Conservation (phyloP, 1,140 invertebrate genomes). For the Calephelis virginiensis region DNA sequence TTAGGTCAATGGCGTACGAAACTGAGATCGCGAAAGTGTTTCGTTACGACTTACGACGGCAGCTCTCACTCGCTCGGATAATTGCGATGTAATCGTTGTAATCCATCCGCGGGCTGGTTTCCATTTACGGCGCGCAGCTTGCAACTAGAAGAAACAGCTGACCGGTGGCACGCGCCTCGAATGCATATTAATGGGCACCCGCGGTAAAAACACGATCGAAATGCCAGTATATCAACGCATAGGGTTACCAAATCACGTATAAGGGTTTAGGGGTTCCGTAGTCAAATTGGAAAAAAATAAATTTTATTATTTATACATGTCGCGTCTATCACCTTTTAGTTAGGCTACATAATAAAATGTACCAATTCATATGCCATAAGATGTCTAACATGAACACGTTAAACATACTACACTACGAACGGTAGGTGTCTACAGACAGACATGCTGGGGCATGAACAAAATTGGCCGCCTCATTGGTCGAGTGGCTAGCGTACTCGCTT, state of each 20-base stretch:
- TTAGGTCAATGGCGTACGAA: conserved; percentile 66
- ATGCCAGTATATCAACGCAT: conserved; percentile 27
- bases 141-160: conserved; percentile 73
- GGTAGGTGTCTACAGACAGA: no score
- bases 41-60: conserved; percentile 56
- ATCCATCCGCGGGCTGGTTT: conserved; percentile 67
- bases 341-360: no score
- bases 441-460: no score
- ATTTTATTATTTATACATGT: no score
- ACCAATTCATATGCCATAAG: no score
- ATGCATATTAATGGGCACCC: conserved; percentile 68
- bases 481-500: no score
- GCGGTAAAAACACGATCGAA: conserved; percentile 64
- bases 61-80: conserved; percentile 45
- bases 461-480: no score
- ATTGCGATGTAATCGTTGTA: conserved; percentile 72
- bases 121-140: conserved; percentile 72
- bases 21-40: conserved; percentile 73
- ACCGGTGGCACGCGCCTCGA: conserved; percentile 65
- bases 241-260: conserved; percentile 26
- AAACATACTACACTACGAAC: no score
- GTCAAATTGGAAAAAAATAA: no score
- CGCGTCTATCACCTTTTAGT: no score
- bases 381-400: no score
- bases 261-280: no score